A percentile compares a stretch with the other conserved stretches of the same genome.
Conservation (phyloP, 2,113 vertebrate genomes). For the Ciconia stormi region DNA sequence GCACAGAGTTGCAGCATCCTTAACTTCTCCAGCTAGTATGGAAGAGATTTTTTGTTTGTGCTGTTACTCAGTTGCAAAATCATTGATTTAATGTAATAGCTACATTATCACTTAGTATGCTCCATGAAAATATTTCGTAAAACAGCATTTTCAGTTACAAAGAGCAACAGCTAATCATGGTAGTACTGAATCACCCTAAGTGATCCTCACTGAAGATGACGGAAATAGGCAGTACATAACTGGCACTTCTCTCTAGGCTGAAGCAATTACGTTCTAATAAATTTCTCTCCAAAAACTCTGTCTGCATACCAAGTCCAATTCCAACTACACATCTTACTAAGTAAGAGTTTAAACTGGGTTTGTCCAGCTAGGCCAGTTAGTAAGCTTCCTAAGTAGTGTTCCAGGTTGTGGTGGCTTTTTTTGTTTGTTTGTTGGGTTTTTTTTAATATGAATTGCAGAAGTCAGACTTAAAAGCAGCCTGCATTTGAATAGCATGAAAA, state of each 20-base stretch:
- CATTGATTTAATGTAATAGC: background rate
- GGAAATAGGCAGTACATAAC: background rate
- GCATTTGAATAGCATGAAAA: background rate
- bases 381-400: background rate
- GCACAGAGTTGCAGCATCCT: background rate
- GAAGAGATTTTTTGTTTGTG: background rate
- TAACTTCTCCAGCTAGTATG: background rate
- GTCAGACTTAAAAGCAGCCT: background rate
- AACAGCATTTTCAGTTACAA: background rate
- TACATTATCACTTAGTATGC: background rate
- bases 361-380: background rate
- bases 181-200: background rate
- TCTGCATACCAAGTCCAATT: background rate
- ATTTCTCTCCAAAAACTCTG: background rate
- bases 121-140: background rate
- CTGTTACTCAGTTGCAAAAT: background rate
- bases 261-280: background rate
- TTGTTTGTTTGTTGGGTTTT: background rate
- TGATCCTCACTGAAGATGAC: rapidly evolving
- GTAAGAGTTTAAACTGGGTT: background rate
- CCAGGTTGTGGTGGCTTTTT: background rate
- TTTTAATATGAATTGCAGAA: background rate
- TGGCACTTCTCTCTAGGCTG: background rate
- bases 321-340: background rate
- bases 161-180: background rate